phyloP scores from a whole-genome alignment of 2,113 vertebrate species.

The Tragelaphus imberbis region DNA sequence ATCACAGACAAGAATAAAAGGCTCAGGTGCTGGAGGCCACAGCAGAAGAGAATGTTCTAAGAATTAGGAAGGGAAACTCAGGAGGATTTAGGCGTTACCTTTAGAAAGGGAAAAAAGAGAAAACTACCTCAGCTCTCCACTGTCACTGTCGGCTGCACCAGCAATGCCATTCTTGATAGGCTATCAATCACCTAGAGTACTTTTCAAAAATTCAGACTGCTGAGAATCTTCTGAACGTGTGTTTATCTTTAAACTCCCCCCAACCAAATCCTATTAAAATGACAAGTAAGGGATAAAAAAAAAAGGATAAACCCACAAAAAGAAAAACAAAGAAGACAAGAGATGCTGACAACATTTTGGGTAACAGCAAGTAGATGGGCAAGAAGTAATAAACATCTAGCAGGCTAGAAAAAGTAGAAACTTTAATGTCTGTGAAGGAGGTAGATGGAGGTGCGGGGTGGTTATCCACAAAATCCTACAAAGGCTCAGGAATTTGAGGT shows the following conservation, averaged over 20 bases:
- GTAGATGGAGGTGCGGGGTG: rapidly evolving
- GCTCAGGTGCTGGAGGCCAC: background rate
- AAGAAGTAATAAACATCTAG: background rate
- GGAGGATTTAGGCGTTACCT: background rate
- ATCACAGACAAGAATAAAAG: background rate
- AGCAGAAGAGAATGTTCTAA: background rate
- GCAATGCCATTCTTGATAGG: background rate
- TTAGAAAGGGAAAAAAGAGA: background rate
- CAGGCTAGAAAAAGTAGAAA: background rate
- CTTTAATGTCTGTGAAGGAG: no score
- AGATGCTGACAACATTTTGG: background rate
- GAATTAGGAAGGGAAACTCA: background rate
- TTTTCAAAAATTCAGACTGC: background rate
- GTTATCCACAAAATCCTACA: background rate
- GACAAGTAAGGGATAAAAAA: background rate
- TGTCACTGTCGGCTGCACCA: background rate
- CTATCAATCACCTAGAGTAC: background rate
- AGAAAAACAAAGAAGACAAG: background rate
- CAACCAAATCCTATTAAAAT: background rate
- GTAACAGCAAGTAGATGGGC: background rate
- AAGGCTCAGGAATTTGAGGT: background rate
- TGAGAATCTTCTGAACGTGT: background rate
- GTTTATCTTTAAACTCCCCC: background rate
- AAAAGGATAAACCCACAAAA: background rate
- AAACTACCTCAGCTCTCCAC: background rate